phyloP scores from a whole-genome alignment of 1,140 invertebrate species.

The Drosophila burlai region DNA sequence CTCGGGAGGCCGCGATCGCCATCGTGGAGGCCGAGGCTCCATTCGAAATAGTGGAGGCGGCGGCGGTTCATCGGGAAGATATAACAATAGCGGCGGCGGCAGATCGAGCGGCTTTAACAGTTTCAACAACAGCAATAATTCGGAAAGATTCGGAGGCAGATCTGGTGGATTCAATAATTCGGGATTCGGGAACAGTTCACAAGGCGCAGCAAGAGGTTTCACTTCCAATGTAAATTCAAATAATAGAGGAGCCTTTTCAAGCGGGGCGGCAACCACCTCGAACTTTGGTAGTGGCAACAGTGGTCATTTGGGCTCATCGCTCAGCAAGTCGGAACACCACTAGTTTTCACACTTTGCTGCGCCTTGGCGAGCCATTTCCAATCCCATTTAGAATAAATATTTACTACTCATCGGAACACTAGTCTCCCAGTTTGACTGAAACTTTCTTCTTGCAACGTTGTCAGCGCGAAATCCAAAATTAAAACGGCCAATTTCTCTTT shows the following conservation, averaged over 20 bases:
- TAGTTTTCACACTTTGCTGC: background rate
- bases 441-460: background rate
- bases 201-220: constrained; percentile 19
- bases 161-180: constrained; percentile 14
- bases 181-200: constrained; percentile 17
- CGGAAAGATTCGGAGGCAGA: constrained; percentile 3
- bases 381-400: constrained; percentile 5
- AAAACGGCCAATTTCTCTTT: background rate
- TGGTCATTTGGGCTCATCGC: background rate
- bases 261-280: background rate
- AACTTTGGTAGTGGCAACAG: constrained; percentile 1
- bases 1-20: constrained; percentile 38
- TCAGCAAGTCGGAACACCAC: background rate
- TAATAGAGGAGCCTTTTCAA: background rate
- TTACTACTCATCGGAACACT: background rate
- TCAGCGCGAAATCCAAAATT: background rate
- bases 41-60: constrained; percentile 7
- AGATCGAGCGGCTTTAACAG: constrained; percentile 25
- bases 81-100: constrained; percentile 15
- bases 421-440: constrained; percentile 12
- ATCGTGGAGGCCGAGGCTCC: constrained; percentile 46
- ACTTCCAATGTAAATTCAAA: constrained; percentile 19
- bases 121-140: constrained; percentile 1
- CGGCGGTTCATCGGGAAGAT: constrained; percentile 13
- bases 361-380: background rate